Conservation (phyloP, 37 sponge, comb jelly and placozoan species). For the Lycopodina hypogea region DNA sequence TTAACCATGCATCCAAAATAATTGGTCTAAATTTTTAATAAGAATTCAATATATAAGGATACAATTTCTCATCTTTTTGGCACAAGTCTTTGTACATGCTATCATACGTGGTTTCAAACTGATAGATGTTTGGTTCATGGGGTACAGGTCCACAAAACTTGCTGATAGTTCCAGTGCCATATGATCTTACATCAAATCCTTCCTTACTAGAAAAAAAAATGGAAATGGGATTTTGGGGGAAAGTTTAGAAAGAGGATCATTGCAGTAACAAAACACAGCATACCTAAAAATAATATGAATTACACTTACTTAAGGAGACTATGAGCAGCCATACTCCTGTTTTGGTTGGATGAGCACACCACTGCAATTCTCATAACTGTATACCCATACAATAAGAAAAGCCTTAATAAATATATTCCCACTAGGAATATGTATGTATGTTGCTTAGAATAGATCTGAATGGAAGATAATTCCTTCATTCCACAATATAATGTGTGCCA, state of each 20-base stretch:
- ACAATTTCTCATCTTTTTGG: constrained; percentile 73
- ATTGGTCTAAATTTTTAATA: too few relatives aligned
- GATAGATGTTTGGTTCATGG: constrained; percentile 82
- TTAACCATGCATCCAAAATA: too few relatives aligned
- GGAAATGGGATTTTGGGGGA: too few relatives aligned
- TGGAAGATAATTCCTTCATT: too few relatives aligned
- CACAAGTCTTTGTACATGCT: constrained; percentile 84
- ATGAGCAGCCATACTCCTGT: constrained; percentile 99
- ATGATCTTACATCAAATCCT: constrained; percentile 87
- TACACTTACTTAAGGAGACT: constrained; percentile 72
- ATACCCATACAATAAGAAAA: too few relatives aligned
- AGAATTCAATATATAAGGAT: too few relatives aligned
- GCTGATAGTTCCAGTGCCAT: constrained; percentile 84
- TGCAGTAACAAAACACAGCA: constrained; percentile 12
- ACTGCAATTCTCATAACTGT: constrained; percentile 73
- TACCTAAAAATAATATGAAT: background rate
- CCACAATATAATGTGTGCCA: too few relatives aligned
- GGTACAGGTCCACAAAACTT: constrained; percentile 81
- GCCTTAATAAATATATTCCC: too few relatives aligned
- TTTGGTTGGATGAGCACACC: constrained; percentile 98
- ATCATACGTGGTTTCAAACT: constrained; percentile 87
- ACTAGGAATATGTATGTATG: too few relatives aligned
- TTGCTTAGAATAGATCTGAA: too few relatives aligned
- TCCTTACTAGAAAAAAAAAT: constrained; percentile 69
- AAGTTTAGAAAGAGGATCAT: too few relatives aligned